Conservation (phyloP, 2,113 vertebrate species). For the Noturus placidus region DNA sequence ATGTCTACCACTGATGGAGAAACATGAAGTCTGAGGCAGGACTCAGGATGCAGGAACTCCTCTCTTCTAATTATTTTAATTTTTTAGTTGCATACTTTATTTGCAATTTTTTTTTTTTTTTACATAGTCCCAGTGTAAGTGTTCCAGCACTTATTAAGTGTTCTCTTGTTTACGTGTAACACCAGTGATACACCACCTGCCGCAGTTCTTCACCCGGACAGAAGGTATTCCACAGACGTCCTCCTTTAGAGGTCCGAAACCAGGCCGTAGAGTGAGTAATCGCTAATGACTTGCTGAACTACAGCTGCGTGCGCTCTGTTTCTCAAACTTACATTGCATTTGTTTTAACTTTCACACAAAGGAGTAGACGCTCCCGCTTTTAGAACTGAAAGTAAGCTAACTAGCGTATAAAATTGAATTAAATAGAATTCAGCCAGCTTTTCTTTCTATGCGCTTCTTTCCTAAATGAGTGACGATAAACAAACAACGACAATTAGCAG, state of each 20-base stretch:
- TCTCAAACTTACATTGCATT: neutral
- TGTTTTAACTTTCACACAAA: neutral
- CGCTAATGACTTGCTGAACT: too few species aligned
- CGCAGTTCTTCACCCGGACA: too few species aligned
- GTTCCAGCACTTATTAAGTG: neutral
- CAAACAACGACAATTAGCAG: neutral
- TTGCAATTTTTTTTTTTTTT: too few species aligned
- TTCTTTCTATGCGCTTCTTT: neutral
- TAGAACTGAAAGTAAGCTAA: neutral
- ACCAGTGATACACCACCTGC: too few species aligned
- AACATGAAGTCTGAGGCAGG: neutral
- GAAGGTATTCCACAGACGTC: too few species aligned
- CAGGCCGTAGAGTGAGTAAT: too few species aligned
- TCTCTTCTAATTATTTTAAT: too few species aligned
- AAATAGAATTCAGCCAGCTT: neutral
- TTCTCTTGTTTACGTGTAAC: neutral
- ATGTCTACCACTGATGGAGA: neutral
- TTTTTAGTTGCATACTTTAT: too few species aligned
- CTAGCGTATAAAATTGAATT: neutral
- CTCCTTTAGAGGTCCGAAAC: too few species aligned
- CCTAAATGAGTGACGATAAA: neutral
- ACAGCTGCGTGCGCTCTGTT: too few species aligned
- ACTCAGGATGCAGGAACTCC: neutral
- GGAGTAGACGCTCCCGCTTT: neutral
- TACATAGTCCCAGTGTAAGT: neutral